phyloP scores from a whole-genome alignment of 2,113 vertebrate genomes.

The Ptilonorhynchus violaceus region DNA sequence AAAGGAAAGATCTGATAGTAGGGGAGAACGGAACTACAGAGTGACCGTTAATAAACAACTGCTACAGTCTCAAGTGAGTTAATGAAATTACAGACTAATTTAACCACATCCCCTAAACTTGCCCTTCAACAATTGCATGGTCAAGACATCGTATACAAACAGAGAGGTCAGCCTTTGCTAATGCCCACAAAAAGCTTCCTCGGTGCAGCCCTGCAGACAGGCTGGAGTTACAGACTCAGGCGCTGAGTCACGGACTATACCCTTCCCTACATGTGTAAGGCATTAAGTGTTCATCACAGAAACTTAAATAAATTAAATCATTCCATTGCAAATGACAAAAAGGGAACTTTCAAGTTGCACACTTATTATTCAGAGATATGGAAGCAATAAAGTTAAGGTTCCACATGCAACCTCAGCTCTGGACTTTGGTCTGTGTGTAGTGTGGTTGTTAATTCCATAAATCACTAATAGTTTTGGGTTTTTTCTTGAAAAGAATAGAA shows the following conservation, averaged over 20 bases:
- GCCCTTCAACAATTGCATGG: background rate
- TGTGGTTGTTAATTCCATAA: background rate
- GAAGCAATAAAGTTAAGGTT: slow-evolving; percentile 52
- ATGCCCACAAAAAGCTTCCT: background rate
- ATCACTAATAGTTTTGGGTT: background rate
- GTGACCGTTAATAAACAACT: background rate
- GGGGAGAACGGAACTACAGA: background rate
- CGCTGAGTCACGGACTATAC: background rate
- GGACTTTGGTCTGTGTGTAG: background rate
- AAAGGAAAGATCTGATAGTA: background rate
- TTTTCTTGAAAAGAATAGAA: background rate
- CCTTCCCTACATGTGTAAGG: slow-evolving; percentile 18
- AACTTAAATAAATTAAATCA: slow-evolving; percentile 57
- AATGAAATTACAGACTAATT: background rate
- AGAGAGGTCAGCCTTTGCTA: background rate
- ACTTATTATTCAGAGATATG: slow-evolving; percentile 24
- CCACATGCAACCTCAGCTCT: background rate
- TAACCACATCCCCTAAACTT: slow-evolving; percentile 12
- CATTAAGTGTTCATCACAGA: slow-evolving; percentile 50
- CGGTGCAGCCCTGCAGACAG: background rate
- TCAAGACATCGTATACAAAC: slow-evolving; percentile 17
- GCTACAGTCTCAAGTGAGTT: background rate
- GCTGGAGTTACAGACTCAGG: background rate
- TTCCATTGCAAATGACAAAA: slow-evolving; percentile 42
- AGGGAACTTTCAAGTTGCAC: slow-evolving; percentile 7